Evolutionary conservation across 2,797 vertebrate species (phyloP).

Genomic region (Danio kyathit): DNA sequence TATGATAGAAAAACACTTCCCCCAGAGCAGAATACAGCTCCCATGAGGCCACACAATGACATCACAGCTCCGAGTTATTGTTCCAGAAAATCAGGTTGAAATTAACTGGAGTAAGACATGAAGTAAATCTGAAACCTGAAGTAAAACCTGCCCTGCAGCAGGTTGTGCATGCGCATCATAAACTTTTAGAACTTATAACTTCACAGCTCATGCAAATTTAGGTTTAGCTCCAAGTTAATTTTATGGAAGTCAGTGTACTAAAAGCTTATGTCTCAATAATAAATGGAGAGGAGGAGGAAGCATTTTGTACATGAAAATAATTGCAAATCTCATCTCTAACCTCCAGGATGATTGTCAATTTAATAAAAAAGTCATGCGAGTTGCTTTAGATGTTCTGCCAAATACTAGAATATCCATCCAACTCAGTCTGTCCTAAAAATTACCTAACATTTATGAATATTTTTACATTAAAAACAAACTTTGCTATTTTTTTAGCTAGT

Average conservation of each 20-base stretch:
- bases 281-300: background rate
- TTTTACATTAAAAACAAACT: background rate
- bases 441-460: background rate
- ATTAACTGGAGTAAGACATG: background rate
- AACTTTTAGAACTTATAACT: background rate
- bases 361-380: background rate
- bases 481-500: background rate
- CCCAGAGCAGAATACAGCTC: slow-evolving; percentile 41
- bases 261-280: background rate
- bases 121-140: background rate
- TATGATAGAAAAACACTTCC: slow-evolving; percentile 34
- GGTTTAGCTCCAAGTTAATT: background rate
- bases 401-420: background rate
- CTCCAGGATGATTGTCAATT: background rate
- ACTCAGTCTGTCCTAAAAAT: background rate
- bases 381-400: background rate
- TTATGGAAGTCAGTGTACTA: background rate
- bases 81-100: background rate
- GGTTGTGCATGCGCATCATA: background rate
- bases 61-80: slow-evolving; percentile 23
- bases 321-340: background rate
- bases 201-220: background rate
- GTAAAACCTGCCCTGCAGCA: background rate
- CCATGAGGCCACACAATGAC: slow-evolving; percentile 33
- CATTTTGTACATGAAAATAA: background rate